These are phyloP conservation scores for Dione juno DNA, from an alignment of 2,888 invertebrate genomes.

Conservation along the genomic window DNA sequence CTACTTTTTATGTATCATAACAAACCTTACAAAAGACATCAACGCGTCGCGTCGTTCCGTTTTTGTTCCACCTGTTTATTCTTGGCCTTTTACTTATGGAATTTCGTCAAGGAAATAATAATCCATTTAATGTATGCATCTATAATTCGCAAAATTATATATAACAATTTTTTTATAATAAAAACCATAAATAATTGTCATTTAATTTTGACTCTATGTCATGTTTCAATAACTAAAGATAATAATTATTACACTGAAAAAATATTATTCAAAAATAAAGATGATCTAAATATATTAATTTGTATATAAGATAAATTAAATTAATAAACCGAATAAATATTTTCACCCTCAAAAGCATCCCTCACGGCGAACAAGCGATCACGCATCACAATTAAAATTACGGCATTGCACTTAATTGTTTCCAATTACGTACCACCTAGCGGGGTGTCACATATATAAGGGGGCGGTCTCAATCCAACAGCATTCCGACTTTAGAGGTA, in stretches of 20 bases:
- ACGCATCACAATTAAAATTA: conserved; percentile 76
- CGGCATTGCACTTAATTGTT: conserved; percentile 81
- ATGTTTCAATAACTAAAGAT: neutral
- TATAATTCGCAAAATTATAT: too few relatives aligned
- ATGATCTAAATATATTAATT: neutral
- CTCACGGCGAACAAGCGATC: conserved; percentile 54
- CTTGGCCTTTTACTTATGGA: conserved; percentile 35
- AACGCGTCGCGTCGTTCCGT: conserved; percentile 48
- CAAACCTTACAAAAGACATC: conserved; percentile 54
- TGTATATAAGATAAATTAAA: neutral
- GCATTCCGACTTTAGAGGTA: conserved; percentile 75
- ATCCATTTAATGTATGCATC: too few relatives aligned
- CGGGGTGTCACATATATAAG: conserved; percentile 80
- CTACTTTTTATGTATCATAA: neutral
- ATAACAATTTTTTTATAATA: neutral
- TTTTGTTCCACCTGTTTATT: conserved; percentile 35
- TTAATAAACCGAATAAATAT: neutral
- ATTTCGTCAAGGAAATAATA: conserved; percentile 32
- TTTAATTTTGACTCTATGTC: neutral
- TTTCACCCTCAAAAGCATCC: conserved; percentile 37
- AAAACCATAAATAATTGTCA: neutral
- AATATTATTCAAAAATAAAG: neutral
- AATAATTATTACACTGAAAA: neutral
- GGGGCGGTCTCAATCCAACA: conserved; percentile 64
- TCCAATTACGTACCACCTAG: conserved; percentile 74